Evolutionary conservation across 2,888 invertebrate genomes (phyloP).

Genomic region (Conistra vaccinii): DNA sequence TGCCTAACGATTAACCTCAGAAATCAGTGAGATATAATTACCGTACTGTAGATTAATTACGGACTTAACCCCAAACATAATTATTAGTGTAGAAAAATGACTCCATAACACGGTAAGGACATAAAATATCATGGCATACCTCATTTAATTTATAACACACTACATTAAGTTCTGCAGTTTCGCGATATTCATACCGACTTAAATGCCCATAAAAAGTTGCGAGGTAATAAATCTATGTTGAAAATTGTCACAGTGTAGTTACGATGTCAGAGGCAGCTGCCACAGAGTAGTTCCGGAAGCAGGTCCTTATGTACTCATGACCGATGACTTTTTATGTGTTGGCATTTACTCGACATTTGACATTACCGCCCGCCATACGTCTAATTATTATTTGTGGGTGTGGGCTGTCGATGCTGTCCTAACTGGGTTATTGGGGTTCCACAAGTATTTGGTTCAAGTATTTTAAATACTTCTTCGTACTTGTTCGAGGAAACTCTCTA

Average conservation of each 20-base stretch:
- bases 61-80: neutral
- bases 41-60: neutral
- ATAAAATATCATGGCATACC: constrained; percentile 21
- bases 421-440: constrained; percentile 68
- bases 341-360: constrained; percentile 89
- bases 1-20: constrained; percentile 30
- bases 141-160: constrained; percentile 48
- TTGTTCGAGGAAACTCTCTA: neutral
- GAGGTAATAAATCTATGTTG: constrained; percentile 49
- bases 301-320: constrained; percentile 70
- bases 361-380: constrained; percentile 84
- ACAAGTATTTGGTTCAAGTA: constrained; percentile 39
- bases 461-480: constrained; percentile 5
- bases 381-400: constrained; percentile 88
- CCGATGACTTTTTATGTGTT: constrained; percentile 81
- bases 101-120: constrained; percentile 4
- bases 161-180: constrained; percentile 47
- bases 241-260: constrained; percentile 52
- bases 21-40: constrained; percentile 14
- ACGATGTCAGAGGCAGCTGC: constrained; percentile 50
- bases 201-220: constrained; percentile 58
- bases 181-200: constrained; percentile 39
- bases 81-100: constrained; percentile 7
- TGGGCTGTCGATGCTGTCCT: constrained; percentile 79
- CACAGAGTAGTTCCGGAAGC: constrained; percentile 66